phyloP scores from a whole-genome alignment of 2,797 vertebrate species.

The Pseudochirops corinnae region DNA sequence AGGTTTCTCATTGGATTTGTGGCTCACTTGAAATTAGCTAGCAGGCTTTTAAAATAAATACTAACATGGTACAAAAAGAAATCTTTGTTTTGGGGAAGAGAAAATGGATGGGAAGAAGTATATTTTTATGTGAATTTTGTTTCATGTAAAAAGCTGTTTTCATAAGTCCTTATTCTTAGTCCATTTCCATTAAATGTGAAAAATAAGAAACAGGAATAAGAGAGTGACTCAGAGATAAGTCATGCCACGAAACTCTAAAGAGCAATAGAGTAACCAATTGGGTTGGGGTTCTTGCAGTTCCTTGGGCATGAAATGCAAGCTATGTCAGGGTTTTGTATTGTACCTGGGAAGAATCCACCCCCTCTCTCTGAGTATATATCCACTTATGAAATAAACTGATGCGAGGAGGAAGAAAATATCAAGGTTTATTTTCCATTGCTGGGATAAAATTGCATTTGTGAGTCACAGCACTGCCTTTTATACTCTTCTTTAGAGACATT shows the following conservation, averaged over 20 bases:
- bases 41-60: constrained; percentile 28
- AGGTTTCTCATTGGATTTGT: not conserved
- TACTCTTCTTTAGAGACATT: not conserved
- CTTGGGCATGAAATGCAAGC: accelerated
- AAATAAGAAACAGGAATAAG: not conserved
- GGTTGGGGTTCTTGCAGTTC: not conserved
- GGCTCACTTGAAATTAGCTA: not conserved
- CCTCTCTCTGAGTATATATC: not conserved
- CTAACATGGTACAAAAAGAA: constrained; percentile 8
- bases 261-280: not conserved
- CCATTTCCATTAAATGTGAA: not conserved
- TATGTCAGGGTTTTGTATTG: accelerated
- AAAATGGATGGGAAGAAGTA: not conserved
- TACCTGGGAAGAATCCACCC: not conserved
- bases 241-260: accelerated
- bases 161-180: not conserved
- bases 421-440: constrained; percentile 19
- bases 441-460: not conserved
- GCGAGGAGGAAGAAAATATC: not conserved
- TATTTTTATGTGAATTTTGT: not conserved
- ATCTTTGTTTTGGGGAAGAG: not conserved
- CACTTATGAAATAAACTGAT: not conserved
- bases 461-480: constrained; percentile 28
- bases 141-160: not conserved
- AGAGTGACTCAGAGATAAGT: constrained; percentile 14